phyloP scores from a whole-genome alignment of 2,888 invertebrate species.

The Darwinula stevensoni region DNA sequence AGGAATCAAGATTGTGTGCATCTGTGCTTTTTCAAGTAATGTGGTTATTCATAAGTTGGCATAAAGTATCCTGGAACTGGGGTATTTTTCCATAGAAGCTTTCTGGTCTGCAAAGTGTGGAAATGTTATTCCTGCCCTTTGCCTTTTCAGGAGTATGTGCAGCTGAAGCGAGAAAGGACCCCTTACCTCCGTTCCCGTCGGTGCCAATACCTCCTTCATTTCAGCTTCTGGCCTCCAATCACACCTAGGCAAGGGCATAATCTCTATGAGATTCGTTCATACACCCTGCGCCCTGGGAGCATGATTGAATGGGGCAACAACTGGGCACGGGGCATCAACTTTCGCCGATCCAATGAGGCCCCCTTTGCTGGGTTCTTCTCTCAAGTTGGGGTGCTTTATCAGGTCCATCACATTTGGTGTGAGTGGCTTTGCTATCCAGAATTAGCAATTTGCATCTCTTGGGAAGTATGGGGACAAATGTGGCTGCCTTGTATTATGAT shows the following conservation, averaged over 20 bases:
- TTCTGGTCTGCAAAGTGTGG: too few species aligned
- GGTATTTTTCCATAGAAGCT: neutral
- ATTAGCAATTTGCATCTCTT: too few species aligned
- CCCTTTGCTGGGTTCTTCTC: slow-evolving; percentile 95
- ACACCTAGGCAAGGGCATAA: slow-evolving; percentile 36
- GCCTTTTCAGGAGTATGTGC: slow-evolving; percentile 10
- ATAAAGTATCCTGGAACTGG: neutral
- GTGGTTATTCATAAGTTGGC: too few species aligned
- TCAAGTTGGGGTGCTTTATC: slow-evolving; percentile 81
- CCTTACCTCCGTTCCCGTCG: slow-evolving; percentile 53
- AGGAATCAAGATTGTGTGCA: too few species aligned
- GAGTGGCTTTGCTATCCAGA: slow-evolving; percentile 25
- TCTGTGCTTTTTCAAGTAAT: too few species aligned
- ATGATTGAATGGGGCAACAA: slow-evolving; percentile 99
- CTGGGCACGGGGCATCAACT: slow-evolving; percentile 83
- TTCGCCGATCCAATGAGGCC: slow-evolving; percentile 64
- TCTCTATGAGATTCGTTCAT: slow-evolving; percentile 78
- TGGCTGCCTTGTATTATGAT: too few species aligned
- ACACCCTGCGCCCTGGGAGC: slow-evolving; percentile 81
- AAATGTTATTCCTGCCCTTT: too few species aligned
- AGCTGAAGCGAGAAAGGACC: slow-evolving; percentile 41
- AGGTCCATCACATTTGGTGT: slow-evolving; percentile 99
- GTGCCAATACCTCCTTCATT: slow-evolving; percentile 71
- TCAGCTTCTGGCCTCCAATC: slow-evolving; percentile 87
- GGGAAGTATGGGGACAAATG: too few species aligned